A percentile compares a stretch with the other conserved stretches of the same genome.
Conservation (phyloP, 2,797 vertebrate genomes). For the Eupleurogrammus muticus region DNA sequence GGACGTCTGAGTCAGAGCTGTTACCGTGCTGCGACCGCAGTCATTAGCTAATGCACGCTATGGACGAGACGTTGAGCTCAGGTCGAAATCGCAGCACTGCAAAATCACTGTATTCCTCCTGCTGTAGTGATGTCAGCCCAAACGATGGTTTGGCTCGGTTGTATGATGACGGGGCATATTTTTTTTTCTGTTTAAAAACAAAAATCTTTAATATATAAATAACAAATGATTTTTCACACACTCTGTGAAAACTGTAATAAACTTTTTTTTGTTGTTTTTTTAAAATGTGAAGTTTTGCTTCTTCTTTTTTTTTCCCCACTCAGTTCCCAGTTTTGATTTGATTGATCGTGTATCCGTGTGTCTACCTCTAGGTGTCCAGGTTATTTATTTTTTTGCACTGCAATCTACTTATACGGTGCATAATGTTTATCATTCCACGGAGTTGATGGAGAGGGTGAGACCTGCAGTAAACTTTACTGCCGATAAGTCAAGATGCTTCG, state of each 20-base stretch:
- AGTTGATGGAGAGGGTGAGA: conserved; percentile 40
- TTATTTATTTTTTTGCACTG: conserved; percentile 31
- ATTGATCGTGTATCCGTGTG: background rate
- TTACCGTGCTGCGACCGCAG: conserved; percentile 47
- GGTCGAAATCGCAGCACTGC: conserved; percentile 56
- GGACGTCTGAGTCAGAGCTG: conserved; percentile 34
- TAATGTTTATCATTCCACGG: conserved; percentile 45
- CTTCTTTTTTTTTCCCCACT: too few species aligned
- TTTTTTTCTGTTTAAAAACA: conserved; percentile 42
- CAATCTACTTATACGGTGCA: conserved; percentile 33
- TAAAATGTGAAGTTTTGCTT: conserved; percentile 45
- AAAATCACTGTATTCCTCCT: conserved; percentile 36
- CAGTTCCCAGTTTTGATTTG: conserved; percentile 1
- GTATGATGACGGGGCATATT: conserved; percentile 14
- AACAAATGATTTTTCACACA: conserved; percentile 65
- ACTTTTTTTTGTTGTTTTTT: conserved; percentile 63
- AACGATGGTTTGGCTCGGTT: conserved; percentile 22
- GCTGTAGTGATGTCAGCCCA: conserved; percentile 24
- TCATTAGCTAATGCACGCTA: conserved; percentile 66
- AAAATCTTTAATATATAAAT: conserved; percentile 67
- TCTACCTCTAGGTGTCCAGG: conserved; percentile 2
- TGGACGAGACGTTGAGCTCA: conserved; percentile 54
- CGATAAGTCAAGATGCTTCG: conserved; percentile 55
- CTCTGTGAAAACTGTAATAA: conserved; percentile 65
- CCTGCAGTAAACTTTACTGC: conserved; percentile 39